Conservation (phyloP, 2,797 vertebrate genomes). For the Nyctibius grandis region DNA sequence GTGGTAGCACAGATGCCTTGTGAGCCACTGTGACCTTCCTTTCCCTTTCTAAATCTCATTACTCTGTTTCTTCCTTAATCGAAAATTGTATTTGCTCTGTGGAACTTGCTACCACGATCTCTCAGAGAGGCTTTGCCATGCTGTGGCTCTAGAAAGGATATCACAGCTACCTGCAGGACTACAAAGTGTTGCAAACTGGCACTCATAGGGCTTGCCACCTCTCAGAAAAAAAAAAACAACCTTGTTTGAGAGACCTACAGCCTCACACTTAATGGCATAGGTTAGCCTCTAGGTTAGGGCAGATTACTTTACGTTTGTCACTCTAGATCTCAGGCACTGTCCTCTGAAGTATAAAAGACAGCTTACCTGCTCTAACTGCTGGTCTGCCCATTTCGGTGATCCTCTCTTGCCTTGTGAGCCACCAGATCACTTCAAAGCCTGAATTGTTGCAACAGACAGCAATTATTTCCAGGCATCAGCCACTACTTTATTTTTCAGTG, state of each 20-base stretch:
- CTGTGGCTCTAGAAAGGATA: not conserved
- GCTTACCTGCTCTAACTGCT: not conserved
- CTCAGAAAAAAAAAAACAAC: not conserved
- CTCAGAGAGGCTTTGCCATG: not conserved
- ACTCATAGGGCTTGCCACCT: not conserved
- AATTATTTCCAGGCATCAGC: not conserved
- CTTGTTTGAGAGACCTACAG: not conserved
- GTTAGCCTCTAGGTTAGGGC: not conserved
- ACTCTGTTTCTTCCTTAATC: not conserved
- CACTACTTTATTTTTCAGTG: not conserved
- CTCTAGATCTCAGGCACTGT: not conserved
- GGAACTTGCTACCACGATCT: not conserved
- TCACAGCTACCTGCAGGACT: not conserved
- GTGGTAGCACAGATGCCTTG: constrained; percentile 1
- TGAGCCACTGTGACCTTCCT: constrained; percentile 16
- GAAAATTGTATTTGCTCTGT: not conserved
- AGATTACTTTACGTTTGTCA: not conserved
- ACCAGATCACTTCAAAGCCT: not conserved
- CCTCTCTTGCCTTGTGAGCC: not conserved
- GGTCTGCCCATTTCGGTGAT: not conserved
- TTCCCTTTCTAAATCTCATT: constrained; percentile 30
- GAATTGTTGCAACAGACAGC: not conserved
- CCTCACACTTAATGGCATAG: not conserved
- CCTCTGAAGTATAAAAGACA: not conserved
- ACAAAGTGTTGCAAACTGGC: not conserved